Conservation (phyloP, 2,113 vertebrate genomes). For the rat (Rattus norvegicus) region DNA sequence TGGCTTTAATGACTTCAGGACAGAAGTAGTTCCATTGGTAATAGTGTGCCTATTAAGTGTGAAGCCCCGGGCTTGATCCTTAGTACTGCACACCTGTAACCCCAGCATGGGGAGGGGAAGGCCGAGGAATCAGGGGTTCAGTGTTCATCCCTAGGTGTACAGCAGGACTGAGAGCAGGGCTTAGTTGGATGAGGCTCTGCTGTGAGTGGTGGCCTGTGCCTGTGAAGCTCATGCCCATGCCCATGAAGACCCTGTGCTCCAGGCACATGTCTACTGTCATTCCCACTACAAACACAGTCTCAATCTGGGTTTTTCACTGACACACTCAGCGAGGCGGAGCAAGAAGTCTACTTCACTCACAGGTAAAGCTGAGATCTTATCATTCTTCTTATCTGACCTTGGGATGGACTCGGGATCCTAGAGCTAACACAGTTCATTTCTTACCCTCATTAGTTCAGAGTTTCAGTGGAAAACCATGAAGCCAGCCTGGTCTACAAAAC, state of each 20-base stretch:
- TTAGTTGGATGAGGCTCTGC: background rate
- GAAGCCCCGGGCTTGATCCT: background rate
- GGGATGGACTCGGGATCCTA: background rate
- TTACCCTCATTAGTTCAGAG: conserved; percentile 39
- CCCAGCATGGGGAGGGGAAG: background rate
- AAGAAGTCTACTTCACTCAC: background rate
- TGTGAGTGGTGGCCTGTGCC: too few relatives aligned
- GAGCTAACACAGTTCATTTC: conserved; percentile 24
- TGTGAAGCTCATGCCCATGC: background rate
- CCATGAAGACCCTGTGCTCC: background rate
- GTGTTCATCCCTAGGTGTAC: background rate
- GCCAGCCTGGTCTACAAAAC: background rate
- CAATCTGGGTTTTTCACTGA: background rate
- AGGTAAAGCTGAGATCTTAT: background rate
- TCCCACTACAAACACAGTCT: conserved; percentile 29
- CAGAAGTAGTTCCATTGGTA: background rate
- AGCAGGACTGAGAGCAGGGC: background rate
- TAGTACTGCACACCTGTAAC: background rate
- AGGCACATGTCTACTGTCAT: conserved; percentile 8
- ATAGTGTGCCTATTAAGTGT: background rate
- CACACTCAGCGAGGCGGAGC: background rate
- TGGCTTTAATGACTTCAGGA: background rate
- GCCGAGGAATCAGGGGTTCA: background rate
- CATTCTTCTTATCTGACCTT: background rate
- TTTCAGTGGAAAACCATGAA: conserved; percentile 37